These are phyloP conservation scores for Lamprotornis superbus DNA, from an alignment of 2,113 vertebrate species.

Conservation along the genomic window DNA sequence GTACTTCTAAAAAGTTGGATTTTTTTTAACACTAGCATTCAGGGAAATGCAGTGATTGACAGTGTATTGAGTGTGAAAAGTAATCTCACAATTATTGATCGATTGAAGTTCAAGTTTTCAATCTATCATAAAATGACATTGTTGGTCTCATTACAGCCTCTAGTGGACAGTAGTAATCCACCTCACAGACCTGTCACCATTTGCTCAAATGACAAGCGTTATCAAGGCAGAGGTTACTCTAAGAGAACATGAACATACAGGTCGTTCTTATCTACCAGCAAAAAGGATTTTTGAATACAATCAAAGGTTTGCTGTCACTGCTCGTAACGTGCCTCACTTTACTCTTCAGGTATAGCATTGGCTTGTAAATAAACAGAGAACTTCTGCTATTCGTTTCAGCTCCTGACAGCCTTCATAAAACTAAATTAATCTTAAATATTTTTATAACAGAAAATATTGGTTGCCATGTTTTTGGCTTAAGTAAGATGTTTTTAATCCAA, in stretches of 20 bases:
- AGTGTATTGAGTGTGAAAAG: neutral
- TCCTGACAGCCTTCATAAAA: conserved; percentile 72
- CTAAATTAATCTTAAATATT: conserved; percentile 72
- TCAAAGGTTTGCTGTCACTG: neutral
- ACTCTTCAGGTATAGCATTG: conserved; percentile 32
- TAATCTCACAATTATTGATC: conserved; percentile 54
- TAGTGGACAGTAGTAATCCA: conserved; percentile 75
- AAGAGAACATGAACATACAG: neutral
- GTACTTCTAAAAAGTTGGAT: neutral
- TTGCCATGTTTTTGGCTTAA: conserved; percentile 76
- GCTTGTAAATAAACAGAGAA: conserved; percentile 53
- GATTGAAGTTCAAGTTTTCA: neutral
- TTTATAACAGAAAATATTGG: conserved; percentile 76
- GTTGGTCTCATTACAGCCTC: conserved; percentile 81
- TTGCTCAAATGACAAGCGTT: neutral
- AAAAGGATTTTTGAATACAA: neutral
- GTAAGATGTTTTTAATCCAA: conserved; percentile 71
- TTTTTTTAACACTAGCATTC: neutral
- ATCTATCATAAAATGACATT: conserved; percentile 63
- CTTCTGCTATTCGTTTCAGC: conserved; percentile 48
- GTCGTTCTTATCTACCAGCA: neutral
- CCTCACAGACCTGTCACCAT: conserved; percentile 45
- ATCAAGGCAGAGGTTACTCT: conserved; percentile 21
- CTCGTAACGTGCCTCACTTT: neutral
- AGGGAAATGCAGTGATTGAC: conserved; percentile 3